These are phyloP conservation scores for Danio aesculapii DNA, from an alignment of 2,797 vertebrate species.

Conservation along the genomic window DNA sequence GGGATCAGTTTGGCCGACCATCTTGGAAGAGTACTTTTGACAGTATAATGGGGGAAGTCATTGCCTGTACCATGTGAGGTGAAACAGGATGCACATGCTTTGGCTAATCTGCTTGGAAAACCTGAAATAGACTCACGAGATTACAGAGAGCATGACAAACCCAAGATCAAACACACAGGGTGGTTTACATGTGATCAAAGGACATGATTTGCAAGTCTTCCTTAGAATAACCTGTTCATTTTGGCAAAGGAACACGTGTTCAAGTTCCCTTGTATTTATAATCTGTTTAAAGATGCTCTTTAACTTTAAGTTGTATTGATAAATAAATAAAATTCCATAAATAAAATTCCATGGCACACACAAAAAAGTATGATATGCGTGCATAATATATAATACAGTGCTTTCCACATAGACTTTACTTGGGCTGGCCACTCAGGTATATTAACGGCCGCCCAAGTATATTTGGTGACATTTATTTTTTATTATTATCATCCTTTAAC, in stretches of 20 bases:
- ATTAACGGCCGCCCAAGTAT: too few species aligned
- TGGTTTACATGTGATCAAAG: conserved; percentile 54
- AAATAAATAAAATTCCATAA: too few species aligned
- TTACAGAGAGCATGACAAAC: conserved; percentile 64
- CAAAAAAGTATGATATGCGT: too few species aligned
- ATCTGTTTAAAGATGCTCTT: not conserved
- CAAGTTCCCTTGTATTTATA: not conserved
- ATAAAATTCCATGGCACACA: too few species aligned
- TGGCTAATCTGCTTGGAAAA: conserved; percentile 57
- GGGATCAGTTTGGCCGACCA: conserved; percentile 34
- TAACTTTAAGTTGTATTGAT: too few species aligned
- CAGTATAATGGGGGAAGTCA: conserved; percentile 2
- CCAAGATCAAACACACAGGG: conserved; percentile 49
- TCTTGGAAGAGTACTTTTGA: conserved; percentile 46
- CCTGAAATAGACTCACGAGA: conserved; percentile 68
- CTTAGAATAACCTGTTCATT: not conserved
- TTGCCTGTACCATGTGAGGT: conserved; percentile 45
- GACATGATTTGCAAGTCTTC: not conserved
- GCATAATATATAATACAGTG: too few species aligned
- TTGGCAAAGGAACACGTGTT: not conserved
- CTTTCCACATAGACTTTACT: too few species aligned
- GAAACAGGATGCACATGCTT: conserved; percentile 43
- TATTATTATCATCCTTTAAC: too few species aligned
- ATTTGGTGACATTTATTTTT: too few species aligned
- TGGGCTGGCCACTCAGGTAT: too few species aligned